These are phyloP conservation scores for Molossus alvarezi DNA, from an alignment of 2,797 vertebrate genomes.

Conservation along the genomic window DNA sequence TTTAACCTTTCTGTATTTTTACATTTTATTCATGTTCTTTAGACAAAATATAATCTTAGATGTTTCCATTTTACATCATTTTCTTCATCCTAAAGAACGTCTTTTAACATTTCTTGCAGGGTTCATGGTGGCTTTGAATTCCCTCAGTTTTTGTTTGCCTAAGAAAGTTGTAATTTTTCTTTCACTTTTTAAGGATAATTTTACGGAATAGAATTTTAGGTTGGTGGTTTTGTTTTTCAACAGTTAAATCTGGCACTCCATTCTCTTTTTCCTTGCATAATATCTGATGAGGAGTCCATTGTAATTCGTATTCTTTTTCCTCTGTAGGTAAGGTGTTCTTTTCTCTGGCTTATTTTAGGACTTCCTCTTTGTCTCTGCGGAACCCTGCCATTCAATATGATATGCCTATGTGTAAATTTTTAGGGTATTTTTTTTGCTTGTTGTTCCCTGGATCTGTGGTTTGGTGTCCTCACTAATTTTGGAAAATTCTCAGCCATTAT, in stretches of 20 bases:
- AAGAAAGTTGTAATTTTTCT: background rate
- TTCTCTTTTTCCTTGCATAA: background rate
- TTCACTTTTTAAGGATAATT: background rate
- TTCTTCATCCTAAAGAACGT: background rate
- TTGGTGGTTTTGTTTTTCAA: background rate
- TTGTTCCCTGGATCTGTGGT: background rate
- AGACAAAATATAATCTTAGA: background rate
- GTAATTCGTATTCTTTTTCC: background rate
- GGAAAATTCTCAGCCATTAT: background rate
- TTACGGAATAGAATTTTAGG: background rate
- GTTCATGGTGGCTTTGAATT: background rate
- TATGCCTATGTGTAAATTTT: background rate
- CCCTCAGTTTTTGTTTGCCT: background rate
- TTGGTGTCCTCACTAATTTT: conserved; percentile 6
- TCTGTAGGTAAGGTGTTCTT: background rate
- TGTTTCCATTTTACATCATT: background rate
- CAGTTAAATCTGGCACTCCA: background rate
- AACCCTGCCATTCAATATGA: background rate
- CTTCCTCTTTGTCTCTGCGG: background rate
- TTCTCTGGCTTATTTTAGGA: background rate
- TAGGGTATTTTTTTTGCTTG: background rate
- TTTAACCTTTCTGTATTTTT: background rate
- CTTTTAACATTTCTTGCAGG: background rate
- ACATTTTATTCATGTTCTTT: background rate
- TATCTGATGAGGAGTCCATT: background rate